Evolutionary conservation across 1,140 invertebrate genomes (phyloP), one percentile per base, ranked within the genome.

Genomic region (Streblospio benedicti): DNA sequence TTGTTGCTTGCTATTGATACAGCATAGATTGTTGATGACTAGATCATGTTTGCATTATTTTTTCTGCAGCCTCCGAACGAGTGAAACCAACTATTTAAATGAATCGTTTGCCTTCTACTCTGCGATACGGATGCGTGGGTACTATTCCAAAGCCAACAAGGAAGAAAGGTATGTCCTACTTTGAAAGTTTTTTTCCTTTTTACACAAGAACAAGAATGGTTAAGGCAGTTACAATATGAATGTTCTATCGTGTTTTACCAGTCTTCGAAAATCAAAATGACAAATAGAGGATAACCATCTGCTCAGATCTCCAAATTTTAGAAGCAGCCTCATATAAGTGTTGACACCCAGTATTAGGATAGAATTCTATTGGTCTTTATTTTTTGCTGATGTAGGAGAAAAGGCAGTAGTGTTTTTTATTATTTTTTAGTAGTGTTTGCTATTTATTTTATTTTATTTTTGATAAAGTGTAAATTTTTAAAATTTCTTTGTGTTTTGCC

Each of bases 31-130:
- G n/a, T n/a, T n/a, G n/a, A n/a, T n/a, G n/a, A n/a, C n/a, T n/a
- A n/a, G n/a, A n/a, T n/a, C n/a, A n/a, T n/a, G n/a, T 59, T 62
- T 43, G 63, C 32, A 43, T 57, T 32, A 31, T 30, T 72, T 61
- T 60, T 74, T 83, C 68, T 72, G 54, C 74, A 91, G 89, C 77
- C 81, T 96, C 69, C 81, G 92, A 73, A 95, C 93, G 57, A 95
- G 92, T 80, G 93, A 97, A 81, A 94, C 90, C 28, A 93, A 90
- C 77, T 96, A 97, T 78, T 81, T 97, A 62, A 91, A 92, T 74
- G 93, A 97, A 81, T 91, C 93, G 33, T 95, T 88, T 78, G 90
- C 92, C 28, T 97, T 98, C 78, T 97, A 97, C 81, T 88, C 90
- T 28, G 93, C 93, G 1, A 98, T 98, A 69, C 79, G 93, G 60